These are phyloP conservation scores for Urocitellus parryii DNA, from an alignment of 2,113 vertebrate genomes.

Conservation along the genomic window DNA sequence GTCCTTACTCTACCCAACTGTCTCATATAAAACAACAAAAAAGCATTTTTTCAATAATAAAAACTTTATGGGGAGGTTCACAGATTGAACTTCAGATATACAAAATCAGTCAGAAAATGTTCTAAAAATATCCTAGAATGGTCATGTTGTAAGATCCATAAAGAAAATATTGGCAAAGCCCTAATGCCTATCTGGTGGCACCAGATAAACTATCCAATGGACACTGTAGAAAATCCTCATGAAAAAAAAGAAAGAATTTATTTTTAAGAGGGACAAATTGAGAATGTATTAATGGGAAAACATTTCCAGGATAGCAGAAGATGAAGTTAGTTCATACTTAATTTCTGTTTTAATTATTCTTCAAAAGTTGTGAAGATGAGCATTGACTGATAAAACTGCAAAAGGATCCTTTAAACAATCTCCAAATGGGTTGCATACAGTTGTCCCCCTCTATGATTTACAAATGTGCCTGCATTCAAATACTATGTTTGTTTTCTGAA, in stretches of 20 bases:
- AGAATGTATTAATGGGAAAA: neutral
- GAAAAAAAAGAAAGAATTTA: neutral
- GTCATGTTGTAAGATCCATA: neutral
- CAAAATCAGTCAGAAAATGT: neutral
- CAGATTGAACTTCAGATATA: neutral
- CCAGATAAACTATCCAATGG: neutral
- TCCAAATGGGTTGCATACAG: neutral
- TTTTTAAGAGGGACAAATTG: neutral
- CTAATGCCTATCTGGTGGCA: neutral
- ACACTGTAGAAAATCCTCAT: neutral
- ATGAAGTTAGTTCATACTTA: neutral
- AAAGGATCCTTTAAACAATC: neutral
- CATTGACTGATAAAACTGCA: neutral
- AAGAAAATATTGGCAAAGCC: neutral
- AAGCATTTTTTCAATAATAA: neutral
- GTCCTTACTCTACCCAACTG: neutral
- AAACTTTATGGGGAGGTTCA: neutral
- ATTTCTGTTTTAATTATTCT: slow-evolving; percentile 37
- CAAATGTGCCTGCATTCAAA: neutral
- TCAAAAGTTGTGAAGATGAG: neutral
- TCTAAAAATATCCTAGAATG: neutral
- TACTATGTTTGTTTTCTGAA: neutral
- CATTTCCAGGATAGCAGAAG: neutral
- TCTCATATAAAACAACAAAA: neutral
- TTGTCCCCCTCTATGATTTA: neutral